Base-by-base conservation (phyloP, 2,797 vertebrate species). In the Darevskia nairensis region DNA sequence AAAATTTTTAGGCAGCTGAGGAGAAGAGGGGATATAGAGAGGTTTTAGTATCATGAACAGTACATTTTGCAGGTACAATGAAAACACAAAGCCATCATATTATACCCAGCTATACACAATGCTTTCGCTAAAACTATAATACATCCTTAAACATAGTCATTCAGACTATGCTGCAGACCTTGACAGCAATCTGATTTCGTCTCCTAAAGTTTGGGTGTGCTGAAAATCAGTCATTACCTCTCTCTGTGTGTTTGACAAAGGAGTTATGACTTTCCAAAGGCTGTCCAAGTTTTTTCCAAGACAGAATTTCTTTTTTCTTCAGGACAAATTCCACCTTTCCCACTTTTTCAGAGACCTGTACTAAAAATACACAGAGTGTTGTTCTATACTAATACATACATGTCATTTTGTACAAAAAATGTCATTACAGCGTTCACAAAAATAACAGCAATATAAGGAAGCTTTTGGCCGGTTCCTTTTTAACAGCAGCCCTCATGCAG, bases 241-340 rank as follows among this genome's bases (percentile, higher is more conserved):
- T 93, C 80, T 98, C 97, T 25, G 94, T 97, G 89, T 96, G 93
- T 87, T 92, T 96, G 92, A 97, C 88, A 95, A 99, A 96, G 0
- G 98, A 98, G 87, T 98, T 97, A 90, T 99, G 98, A 80, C 89
- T 95, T 77, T 98, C 97, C 82, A 96, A 92, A 0, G 97, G 95
- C 44, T 97, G 95, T 61, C 98, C 99, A 35, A 99, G 96, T 87
- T 90, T 95, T 2, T 95, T 91, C 99, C 99, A 99, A 86, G 96
- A 96, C 41, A 92, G 81, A 66, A 90, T 96, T 59, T 94, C 92
- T 90, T 92, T 96, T 92, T 99, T 99, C 90, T 93, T 96, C 59
- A 99, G 92, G 80, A 90, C 92, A 93, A 99, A 93, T 93, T 99
- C 98, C 91, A 99, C 96, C 95, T 99, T 99, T 76, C 99, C 98